Evolutionary conservation across 2,797 vertebrate genomes (phyloP), one percentile per base, ranked within the genome.

Genomic region (Melanotaenia parkinsoni): DNA sequence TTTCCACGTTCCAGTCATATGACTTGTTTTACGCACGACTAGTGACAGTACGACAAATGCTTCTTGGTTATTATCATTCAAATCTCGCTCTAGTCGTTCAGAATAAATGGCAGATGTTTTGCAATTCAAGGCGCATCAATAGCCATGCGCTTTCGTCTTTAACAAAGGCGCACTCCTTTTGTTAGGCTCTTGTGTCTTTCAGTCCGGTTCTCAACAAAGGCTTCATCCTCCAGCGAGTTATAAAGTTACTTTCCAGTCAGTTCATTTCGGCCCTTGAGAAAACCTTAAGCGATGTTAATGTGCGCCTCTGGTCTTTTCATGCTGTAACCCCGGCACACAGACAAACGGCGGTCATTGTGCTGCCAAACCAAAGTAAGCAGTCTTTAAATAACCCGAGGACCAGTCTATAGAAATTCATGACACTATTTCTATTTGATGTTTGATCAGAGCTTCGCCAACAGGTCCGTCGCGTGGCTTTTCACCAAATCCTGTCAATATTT

Each of bases 21-120:
- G 37, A 5, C 67, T 90, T 87, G 84, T 85, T 89, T 91, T 85
- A 86, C 80, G 81, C 81, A 62, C 72, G 76, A 62, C 43, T 76
- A 81, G 73, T 83, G 70, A 79, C 82, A 75, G 86, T 68, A 81
- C 70, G 68, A 77, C 60, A 58, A 89, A 88, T 75, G 72, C 33
- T 72, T 76, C 71, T 71, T 63, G 58, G 72, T 88, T 80, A 90
- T 95, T 95, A 91, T 93, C 80, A 94, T 94, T 95, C 85, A 94
- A 95, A 95, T 94, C 80, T 56, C 28, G 53, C 85, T 82, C 80
- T 82, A 86, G 84, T 91, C 88, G 81, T 83, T 82, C 70, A 81
- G 88, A 93, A 90, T 93, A 94, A 94, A 95, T 94, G 94, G 92
- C 95, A 95, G 95, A 95, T 95, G 95, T 94, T 95, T 95, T 93